Evolutionary conservation across 2,113 vertebrate genomes (phyloP).

Genomic region (Pangasianodon gigas): DNA sequence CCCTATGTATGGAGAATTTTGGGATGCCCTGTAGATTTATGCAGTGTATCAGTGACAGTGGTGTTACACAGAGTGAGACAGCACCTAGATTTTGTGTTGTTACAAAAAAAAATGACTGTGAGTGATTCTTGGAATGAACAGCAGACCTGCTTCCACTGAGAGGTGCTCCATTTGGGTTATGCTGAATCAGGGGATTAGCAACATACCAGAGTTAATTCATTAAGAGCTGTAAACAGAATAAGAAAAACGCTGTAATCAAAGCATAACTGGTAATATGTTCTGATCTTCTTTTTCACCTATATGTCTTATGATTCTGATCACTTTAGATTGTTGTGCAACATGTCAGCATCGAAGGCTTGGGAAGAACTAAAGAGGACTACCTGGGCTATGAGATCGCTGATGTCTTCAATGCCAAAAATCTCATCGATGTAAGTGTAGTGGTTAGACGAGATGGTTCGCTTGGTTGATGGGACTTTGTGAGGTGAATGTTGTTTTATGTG

Average conservation of each 20-base stretch:
- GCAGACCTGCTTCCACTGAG: neutral
- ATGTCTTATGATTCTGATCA: neutral
- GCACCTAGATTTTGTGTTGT: neutral
- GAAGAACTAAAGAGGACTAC: slow-evolving; percentile 92
- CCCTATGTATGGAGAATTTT: too few relatives aligned
- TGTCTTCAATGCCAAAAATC: slow-evolving; percentile 90
- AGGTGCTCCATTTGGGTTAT: neutral
- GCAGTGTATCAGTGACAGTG: neutral
- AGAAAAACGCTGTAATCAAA: neutral
- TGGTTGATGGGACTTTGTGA: neutral
- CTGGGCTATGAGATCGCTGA: slow-evolving; percentile 90
- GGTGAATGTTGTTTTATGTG: neutral
- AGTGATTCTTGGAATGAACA: neutral
- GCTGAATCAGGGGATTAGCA: neutral
- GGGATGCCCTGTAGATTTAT: neutral
- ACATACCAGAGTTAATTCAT: neutral
- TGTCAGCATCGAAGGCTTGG: slow-evolving; percentile 89
- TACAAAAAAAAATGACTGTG: neutral
- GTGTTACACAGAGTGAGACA: neutral
- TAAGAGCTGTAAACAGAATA: too few relatives aligned
- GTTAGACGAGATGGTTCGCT: neutral
- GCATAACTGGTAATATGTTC: too few relatives aligned
- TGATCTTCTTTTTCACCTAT: neutral
- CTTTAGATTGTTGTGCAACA: slow-evolving; percentile 91
- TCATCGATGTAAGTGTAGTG: slow-evolving; percentile 84